A percentile compares a stretch with the other conserved stretches of the same genome.
phyloP scores from a whole-genome alignment of 2,113 vertebrate species.

The Neoarius graeffei region DNA sequence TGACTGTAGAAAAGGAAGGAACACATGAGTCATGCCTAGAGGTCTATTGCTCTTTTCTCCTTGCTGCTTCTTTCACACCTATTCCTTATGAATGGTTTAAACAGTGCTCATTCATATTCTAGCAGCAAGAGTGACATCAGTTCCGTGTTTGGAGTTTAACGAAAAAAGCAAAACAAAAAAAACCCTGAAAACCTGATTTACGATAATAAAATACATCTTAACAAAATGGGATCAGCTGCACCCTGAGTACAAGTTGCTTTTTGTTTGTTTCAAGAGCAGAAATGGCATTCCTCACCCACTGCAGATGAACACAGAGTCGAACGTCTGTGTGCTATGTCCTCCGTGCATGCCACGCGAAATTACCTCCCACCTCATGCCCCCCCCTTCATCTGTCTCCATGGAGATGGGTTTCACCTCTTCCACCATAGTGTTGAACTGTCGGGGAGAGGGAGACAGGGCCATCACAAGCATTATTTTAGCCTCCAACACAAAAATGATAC shows the following conservation, averaged over 20 bases:
- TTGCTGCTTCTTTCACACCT: constrained; percentile 37
- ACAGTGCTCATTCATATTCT: constrained; percentile 39
- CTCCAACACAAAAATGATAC: constrained; percentile 43
- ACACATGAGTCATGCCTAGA: constrained; percentile 37
- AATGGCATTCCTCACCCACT: constrained; percentile 64
- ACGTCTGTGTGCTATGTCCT: constrained; percentile 57
- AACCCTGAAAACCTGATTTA: neutral
- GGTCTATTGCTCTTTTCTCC: constrained; percentile 46
- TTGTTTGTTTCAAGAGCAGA: constrained; percentile 35
- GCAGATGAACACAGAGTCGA: constrained; percentile 72
- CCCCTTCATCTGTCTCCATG: constrained; percentile 42
- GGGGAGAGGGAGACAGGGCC: constrained; percentile 42
- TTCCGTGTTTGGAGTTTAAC: neutral
- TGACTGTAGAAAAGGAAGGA: constrained; percentile 66
- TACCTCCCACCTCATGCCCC: constrained; percentile 66
- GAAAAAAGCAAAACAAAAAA: neutral
- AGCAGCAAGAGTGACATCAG: constrained; percentile 16
- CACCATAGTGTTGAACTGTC: constrained; percentile 68
- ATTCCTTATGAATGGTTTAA: constrained; percentile 41
- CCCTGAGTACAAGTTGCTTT: constrained; percentile 30
- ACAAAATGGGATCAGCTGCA: constrained; percentile 31
- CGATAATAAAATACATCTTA: constrained; percentile 16
- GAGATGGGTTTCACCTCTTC: constrained; percentile 63
- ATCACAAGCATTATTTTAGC: constrained; percentile 51
- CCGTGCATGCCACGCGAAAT: constrained; percentile 59